Evolutionary conservation across 1,140 invertebrate species (phyloP).

Genomic region (Varroa destructor): DNA sequence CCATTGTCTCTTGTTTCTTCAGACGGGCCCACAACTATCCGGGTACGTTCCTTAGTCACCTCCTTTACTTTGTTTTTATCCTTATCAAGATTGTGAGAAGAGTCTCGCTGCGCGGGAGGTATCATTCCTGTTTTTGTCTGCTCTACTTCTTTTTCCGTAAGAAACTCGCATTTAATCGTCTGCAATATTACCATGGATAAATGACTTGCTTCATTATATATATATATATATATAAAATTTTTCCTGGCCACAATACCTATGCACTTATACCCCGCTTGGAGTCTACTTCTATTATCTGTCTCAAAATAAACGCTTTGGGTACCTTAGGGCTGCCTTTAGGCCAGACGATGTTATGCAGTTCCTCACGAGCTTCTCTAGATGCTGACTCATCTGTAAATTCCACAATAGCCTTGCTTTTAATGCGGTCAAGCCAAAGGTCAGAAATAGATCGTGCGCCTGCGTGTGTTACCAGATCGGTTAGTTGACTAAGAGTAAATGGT

Average conservation of each 20-base stretch:
- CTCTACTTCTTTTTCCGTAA: slow-evolving; percentile 5
- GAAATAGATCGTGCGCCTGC: not conserved
- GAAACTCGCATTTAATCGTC: slow-evolving; percentile 26
- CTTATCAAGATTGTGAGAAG: not conserved
- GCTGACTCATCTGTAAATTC: not conserved
- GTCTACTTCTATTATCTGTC: too few relatives aligned
- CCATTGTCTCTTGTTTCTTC: slow-evolving; percentile 2
- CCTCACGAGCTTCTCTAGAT: not conserved
- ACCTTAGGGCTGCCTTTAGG: slow-evolving; percentile 25
- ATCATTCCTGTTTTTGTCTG: not conserved
- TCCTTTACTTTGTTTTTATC: not conserved
- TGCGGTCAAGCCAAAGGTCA: slow-evolving; percentile 19
- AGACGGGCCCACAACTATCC: not conserved
- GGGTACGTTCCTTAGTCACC: not conserved
- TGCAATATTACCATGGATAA: too few relatives aligned
- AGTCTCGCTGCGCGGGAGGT: not conserved
- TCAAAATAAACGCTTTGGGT: too few relatives aligned
- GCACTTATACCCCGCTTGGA: too few relatives aligned
- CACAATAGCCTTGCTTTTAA: slow-evolving; percentile 19
- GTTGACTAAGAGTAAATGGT: slow-evolving; percentile 2
- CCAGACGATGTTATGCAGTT: slow-evolving; percentile 24
- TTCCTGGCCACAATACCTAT: too few relatives aligned
- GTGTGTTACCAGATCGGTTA: slow-evolving; percentile 9
- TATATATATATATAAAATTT: too few relatives aligned
- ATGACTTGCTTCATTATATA: too few relatives aligned